Conservation (phyloP, 1,140 invertebrate species). For the Drosophila grimshawi region DNA sequence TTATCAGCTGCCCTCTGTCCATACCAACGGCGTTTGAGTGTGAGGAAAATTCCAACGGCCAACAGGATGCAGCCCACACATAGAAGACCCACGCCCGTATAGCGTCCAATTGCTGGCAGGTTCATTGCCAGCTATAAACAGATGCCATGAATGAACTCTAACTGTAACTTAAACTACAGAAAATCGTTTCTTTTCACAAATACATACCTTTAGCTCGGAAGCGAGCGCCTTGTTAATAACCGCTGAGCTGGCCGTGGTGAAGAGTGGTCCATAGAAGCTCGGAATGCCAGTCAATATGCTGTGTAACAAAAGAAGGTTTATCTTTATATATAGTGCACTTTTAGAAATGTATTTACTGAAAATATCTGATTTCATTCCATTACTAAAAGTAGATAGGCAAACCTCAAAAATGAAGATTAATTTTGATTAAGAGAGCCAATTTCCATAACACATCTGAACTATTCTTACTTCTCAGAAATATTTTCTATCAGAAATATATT, state of each 20-base stretch:
- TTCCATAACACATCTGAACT: no score
- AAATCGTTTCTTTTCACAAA: background rate
- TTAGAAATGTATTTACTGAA: no score
- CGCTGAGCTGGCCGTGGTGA: slow-evolving; percentile 67
- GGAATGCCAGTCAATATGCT: slow-evolving; percentile 67
- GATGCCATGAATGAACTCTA: slow-evolving; percentile 4
- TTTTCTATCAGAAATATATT: no score
- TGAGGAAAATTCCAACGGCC: slow-evolving; percentile 49
- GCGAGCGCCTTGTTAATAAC: slow-evolving; percentile 58
- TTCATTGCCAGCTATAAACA: slow-evolving; percentile 59
- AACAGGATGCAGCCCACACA: slow-evolving; percentile 62
- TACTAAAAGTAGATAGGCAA: no score
- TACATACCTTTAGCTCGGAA: slow-evolving; percentile 58
- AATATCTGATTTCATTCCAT: no score
- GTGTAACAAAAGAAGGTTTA: background rate
- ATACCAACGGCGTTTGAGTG: slow-evolving; percentile 62
- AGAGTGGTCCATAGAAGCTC: slow-evolving; percentile 75
- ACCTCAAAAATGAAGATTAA: no score
- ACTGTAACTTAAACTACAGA: background rate
- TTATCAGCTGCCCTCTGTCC: slow-evolving; percentile 57
- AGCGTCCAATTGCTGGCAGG: slow-evolving; percentile 62
- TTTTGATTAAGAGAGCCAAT: no score
- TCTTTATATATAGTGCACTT: background rate
- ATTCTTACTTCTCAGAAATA: no score
- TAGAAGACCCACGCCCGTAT: slow-evolving; percentile 63